phyloP scores from a whole-genome alignment of 2,888 invertebrate species.

The Pharmacophagus antenor region DNA sequence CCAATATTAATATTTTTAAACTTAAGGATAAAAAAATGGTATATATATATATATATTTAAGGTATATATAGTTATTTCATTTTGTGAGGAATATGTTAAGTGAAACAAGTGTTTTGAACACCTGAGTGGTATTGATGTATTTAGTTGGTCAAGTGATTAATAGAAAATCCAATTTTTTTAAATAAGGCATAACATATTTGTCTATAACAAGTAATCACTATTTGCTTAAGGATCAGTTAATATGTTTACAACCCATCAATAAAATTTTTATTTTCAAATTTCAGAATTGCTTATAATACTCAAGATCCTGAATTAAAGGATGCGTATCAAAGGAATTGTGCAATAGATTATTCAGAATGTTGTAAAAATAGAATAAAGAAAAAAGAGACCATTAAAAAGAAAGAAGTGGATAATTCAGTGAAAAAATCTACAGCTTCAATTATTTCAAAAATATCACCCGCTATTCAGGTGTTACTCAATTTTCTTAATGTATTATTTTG shows the following conservation, averaged over 20 bases:
- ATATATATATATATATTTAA: too few species aligned
- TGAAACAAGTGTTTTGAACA: too few species aligned
- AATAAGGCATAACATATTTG: too few species aligned
- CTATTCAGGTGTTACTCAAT: constrained; percentile 58
- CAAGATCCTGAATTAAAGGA: constrained; percentile 63
- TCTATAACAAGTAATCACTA: too few species aligned
- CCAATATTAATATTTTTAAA: too few species aligned
- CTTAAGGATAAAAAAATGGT: too few species aligned
- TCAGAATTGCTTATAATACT: constrained; percentile 66
- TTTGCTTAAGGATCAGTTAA: too few species aligned
- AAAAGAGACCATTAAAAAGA: constrained; percentile 48
- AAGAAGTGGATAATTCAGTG: constrained; percentile 44
- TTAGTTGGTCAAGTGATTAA: too few species aligned
- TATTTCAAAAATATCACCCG: constrained; percentile 61
- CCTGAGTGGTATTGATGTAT: too few species aligned
- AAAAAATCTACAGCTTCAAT: constrained; percentile 41
- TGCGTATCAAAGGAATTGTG: constrained; percentile 57
- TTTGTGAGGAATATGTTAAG: too few species aligned
- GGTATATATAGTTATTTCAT: too few species aligned
- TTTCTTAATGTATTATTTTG: not conserved
- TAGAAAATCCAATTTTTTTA: too few species aligned
- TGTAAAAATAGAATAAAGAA: constrained; percentile 57
- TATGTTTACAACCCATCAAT: not conserved
- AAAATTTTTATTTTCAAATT: constrained; percentile 31
- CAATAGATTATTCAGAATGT: constrained; percentile 61